Conservation (phyloP, 35 echinoderm and acorn worm species). For the Hemicentrotus pulcherrimus region DNA sequence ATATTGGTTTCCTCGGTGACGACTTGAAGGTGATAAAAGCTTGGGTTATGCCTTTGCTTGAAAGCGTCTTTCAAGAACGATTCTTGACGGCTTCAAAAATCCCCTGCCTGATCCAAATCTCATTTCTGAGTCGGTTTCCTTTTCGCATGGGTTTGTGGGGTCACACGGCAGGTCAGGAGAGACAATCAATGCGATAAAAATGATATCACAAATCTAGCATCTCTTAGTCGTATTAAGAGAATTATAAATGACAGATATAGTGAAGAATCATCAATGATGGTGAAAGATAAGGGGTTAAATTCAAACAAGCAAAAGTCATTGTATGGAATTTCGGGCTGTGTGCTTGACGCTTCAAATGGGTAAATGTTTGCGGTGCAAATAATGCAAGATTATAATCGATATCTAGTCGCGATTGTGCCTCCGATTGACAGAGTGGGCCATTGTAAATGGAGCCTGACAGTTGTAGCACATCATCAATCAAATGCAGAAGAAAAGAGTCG, state of each 20-base stretch:
- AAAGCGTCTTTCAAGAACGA: slow-evolving; percentile 4
- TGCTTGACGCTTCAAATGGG: not conserved
- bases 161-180: not conserved
- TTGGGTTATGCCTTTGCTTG: not conserved
- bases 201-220: slow-evolving; percentile 4
- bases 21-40: not conserved
- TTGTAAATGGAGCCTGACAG: not conserved
- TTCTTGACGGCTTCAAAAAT: not conserved
- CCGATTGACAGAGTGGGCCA: not conserved
- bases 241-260: not conserved
- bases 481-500: not conserved
- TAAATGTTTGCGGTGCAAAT: not conserved
- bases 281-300: not conserved
- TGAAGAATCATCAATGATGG: not conserved
- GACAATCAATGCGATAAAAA: not conserved
- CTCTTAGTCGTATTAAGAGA: not conserved
- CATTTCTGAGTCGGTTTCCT: not conserved
- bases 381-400: slow-evolving; percentile 5
- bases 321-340: not conserved
- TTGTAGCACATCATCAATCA: slow-evolving; percentile 3
- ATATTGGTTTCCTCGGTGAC: not conserved
- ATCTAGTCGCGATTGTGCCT: not conserved
- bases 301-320: not conserved
- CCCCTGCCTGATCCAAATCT: not conserved
- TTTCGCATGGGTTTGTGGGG: not conserved